Conservation (phyloP, 2,797 vertebrate species). For the Oryzias dopingdopingensis region DNA sequence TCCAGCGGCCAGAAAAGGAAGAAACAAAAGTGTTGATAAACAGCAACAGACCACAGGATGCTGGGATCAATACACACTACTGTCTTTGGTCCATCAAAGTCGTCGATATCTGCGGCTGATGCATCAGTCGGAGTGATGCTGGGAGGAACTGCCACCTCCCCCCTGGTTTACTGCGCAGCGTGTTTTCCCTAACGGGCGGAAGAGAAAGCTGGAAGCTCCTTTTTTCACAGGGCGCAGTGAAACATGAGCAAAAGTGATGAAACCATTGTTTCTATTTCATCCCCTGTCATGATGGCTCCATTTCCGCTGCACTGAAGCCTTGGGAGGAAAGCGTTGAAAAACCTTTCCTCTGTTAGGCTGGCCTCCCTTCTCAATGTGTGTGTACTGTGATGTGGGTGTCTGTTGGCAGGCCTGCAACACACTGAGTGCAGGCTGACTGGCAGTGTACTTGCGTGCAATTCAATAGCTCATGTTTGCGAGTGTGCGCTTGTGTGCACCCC, state of each 20-base stretch:
- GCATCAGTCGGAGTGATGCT: conserved; percentile 17
- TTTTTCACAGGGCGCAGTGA: conserved; percentile 43
- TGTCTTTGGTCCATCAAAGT: conserved; percentile 46
- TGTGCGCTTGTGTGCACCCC: conserved; percentile 30
- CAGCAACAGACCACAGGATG: conserved; percentile 27
- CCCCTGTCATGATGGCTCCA: conserved; percentile 61
- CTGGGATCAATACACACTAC: conserved; percentile 38
- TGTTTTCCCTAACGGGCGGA: conserved; percentile 57
- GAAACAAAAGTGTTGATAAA: conserved; percentile 19
- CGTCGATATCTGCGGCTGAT: conserved; percentile 42
- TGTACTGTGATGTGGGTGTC: conserved; percentile 18
- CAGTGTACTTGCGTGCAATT: conserved; percentile 12
- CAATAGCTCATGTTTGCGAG: conserved; percentile 17
- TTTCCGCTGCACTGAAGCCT: conserved; percentile 53
- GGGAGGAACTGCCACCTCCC: conserved; percentile 6
- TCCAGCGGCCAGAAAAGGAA: conserved; percentile 1
- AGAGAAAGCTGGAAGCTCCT: conserved; percentile 47
- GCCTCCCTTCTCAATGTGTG: conserved; percentile 16
- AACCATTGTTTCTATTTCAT: conserved; percentile 70
- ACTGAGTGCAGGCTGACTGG: conserved; percentile 31
- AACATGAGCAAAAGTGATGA: conserved; percentile 65
- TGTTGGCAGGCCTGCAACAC: conserved; percentile 29
- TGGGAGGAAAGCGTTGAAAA: conserved; percentile 49
- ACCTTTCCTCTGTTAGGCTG: conserved; percentile 27
- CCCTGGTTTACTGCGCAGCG: conserved; percentile 27